Conservation (phyloP, 2,797 vertebrate species). For the Takifugu rubripes region DNA sequence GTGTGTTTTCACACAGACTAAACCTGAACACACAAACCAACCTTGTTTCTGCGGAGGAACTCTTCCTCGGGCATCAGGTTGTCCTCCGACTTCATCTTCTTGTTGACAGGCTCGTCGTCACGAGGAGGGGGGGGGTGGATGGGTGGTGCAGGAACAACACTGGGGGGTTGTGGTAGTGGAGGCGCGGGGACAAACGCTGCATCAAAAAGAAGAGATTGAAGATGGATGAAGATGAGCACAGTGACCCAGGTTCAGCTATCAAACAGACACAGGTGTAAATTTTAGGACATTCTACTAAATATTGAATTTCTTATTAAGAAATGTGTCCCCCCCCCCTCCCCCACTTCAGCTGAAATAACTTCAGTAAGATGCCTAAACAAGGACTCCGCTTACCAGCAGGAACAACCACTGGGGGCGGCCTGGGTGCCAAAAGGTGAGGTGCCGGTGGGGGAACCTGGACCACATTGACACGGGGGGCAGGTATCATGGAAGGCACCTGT, state of each 20-base stretch:
- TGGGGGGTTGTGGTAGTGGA: conserved; percentile 84
- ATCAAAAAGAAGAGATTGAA: background rate
- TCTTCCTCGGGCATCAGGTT: conserved; percentile 96
- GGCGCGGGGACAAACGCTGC: conserved; percentile 94
- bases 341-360: too few species aligned
- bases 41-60: conserved; percentile 95
- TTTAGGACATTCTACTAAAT: too few species aligned
- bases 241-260: background rate
- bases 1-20: background rate
- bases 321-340: too few species aligned
- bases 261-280: background rate
- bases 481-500: conserved; percentile 91
- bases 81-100: conserved; percentile 97
- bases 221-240: background rate
- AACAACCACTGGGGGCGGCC: conserved; percentile 95
- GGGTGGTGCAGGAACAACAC: conserved; percentile 82
- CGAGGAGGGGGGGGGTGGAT: conserved; percentile 87
- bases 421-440: conserved; percentile 90
- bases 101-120: conserved; percentile 91
- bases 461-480: conserved; percentile 90
- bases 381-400: conserved; percentile 80
- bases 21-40: conserved; percentile 35
- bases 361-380: background rate
- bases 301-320: too few species aligned
- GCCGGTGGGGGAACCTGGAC: conserved; percentile 90